These are phyloP conservation scores for Mormoops blainvillei DNA, from an alignment of 2,113 vertebrate species.

Conservation along the genomic window DNA sequence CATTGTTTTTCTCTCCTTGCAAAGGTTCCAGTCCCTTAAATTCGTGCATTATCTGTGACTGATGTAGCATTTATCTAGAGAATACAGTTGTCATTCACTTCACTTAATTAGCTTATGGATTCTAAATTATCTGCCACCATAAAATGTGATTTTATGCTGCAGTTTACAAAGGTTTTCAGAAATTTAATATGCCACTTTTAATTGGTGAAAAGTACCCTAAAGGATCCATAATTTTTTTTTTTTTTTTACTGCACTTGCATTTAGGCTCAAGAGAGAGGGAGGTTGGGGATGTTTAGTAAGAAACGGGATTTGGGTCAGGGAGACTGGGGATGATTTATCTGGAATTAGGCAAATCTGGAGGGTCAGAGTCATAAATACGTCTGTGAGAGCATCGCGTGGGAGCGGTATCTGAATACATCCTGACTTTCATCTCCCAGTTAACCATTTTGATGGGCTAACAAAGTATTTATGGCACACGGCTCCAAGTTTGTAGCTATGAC, in stretches of 20 bases:
- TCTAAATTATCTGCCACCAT: slow-evolving; percentile 83
- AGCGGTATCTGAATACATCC: slow-evolving; percentile 57
- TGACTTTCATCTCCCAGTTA: slow-evolving; percentile 61
- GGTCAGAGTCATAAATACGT: slow-evolving; percentile 64
- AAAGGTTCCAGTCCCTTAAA: slow-evolving; percentile 78
- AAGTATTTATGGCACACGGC: slow-evolving; percentile 45
- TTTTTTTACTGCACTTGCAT: slow-evolving; percentile 74
- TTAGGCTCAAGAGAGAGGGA: slow-evolving; percentile 51
- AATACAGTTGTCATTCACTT: slow-evolving; percentile 84
- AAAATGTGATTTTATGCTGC: slow-evolving; percentile 84
- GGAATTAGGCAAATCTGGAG: slow-evolving; percentile 59
- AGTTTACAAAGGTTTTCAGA: slow-evolving; percentile 82
- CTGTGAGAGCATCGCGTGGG: slow-evolving; percentile 54
- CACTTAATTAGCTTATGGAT: slow-evolving; percentile 84
- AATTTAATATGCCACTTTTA: slow-evolving; percentile 83
- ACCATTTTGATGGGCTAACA: slow-evolving; percentile 63
- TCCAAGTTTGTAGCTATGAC: slow-evolving; percentile 44
- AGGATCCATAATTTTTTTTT: slow-evolving; percentile 76
- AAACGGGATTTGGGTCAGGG: slow-evolving; percentile 81
- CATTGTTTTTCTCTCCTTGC: slow-evolving; percentile 31
- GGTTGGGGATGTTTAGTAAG: slow-evolving; percentile 70
- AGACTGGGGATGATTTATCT: slow-evolving; percentile 75
- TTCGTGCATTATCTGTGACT: slow-evolving; percentile 74
- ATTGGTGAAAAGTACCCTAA: slow-evolving; percentile 80
- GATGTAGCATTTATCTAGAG: slow-evolving; percentile 76